Base-by-base conservation (phyloP, 2,888 invertebrate genomes). In the Crematogaster levior region DNA sequence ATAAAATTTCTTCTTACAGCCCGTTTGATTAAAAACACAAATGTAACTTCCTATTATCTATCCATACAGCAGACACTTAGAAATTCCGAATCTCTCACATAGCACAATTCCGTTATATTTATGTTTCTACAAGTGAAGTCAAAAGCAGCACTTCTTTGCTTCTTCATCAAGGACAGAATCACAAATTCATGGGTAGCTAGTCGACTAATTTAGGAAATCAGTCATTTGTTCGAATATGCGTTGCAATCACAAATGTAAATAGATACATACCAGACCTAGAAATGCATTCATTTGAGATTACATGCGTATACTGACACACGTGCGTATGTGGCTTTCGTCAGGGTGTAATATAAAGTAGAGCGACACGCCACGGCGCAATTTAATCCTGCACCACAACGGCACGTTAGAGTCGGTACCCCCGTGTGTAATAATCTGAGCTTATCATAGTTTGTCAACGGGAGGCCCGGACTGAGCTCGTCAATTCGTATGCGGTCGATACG, bases 401-500 rank as follows among this genome's bases (percentile, higher is more conserved):
- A 46, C 34, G 46, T 21, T 24, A 30, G 46, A 74, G 30, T 74
- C 34, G 73, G 34, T 34, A 9, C 21, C 34, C 21, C 12, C 68
- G 74, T 63, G 81, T 85, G 83, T 88, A 85, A 85, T 86, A 88
- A 88, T 88, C 86, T 74, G 83, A 86, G 84, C 88, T 88, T 86
- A 88, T 84, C 88, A 85, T 83, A 82, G 85, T 83, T 85, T 81
- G 88, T 85, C 81, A 65, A 72, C 80, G 80, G 80, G 81, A 82
- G 80, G 75, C 84, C 63, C 37, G 37, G 86, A 82, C 85, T 83
- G 87, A 88, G 70, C 90, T 85, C 70, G 89, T 90, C 85, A 92
- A 90, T 86, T 91, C 90, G 80, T 85, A 80, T 48, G 86, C 88
- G 83, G 91, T 91, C 87, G 92, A 91, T 89, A 91, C 89, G 79